These are phyloP conservation scores for Leguminivora glycinivorella DNA, from an alignment of 1,140 invertebrate species.

Conservation along the genomic window DNA sequence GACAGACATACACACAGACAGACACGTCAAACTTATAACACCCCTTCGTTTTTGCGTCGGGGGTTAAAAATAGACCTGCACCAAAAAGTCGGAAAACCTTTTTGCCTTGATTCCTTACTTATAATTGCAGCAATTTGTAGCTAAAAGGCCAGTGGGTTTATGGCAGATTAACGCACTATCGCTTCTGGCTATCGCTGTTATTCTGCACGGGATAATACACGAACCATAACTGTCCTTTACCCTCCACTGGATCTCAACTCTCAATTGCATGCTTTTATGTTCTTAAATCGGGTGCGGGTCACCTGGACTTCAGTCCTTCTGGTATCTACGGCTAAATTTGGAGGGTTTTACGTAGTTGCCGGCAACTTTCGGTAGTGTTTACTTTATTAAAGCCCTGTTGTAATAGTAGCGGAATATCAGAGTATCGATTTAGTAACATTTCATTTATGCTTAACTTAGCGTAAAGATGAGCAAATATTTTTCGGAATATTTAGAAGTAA, in stretches of 20 bases:
- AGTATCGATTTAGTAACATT: background rate
- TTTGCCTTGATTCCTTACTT: constrained; percentile 7
- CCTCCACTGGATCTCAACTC: background rate
- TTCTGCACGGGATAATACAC: background rate
- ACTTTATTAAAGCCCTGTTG: constrained; percentile 5
- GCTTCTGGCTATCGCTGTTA: background rate
- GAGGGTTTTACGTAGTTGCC: constrained; percentile 5
- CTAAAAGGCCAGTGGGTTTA: constrained; percentile 14
- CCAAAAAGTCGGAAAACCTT: background rate
- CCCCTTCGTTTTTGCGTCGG: too few species aligned
- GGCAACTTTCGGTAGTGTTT: background rate
- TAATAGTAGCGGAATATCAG: background rate
- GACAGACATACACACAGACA: too few species aligned
- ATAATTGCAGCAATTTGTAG: constrained; percentile 2
- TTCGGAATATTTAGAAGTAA: too few species aligned
- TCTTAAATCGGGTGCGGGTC: background rate
- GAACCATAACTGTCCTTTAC: background rate
- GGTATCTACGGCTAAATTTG: background rate
- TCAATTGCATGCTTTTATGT: background rate
- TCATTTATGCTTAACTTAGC: background rate
- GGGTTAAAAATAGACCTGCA: background rate
- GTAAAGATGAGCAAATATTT: too few species aligned
- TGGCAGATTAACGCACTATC: constrained; percentile 2
- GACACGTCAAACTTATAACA: too few species aligned
- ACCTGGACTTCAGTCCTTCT: background rate